Evolutionary conservation across 2,797 vertebrate genomes (phyloP).

Genomic region (Muraenolepis orangiensis): DNA sequence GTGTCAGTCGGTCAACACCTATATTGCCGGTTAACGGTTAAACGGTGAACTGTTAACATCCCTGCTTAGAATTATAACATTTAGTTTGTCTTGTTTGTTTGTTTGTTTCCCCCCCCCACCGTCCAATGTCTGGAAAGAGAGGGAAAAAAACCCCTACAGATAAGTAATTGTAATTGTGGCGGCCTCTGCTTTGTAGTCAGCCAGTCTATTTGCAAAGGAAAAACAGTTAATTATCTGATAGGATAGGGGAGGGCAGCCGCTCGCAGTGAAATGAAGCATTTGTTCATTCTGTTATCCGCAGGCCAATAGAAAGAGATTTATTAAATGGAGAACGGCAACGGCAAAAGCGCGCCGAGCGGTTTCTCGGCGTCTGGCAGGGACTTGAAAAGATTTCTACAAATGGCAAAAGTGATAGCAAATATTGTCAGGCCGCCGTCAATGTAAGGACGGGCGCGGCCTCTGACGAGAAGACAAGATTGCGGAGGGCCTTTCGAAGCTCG

Average conservation of each 20-base stretch:
- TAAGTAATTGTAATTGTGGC: conserved; percentile 71
- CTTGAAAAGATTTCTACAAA: conserved; percentile 59
- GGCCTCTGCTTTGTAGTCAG: conserved; percentile 65
- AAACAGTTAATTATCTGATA: conserved; percentile 86
- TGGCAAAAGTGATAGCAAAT: conserved; percentile 56
- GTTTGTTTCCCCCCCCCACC: conserved; percentile 36
- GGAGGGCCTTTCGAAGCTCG: conserved; percentile 11
- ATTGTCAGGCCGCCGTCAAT: conserved; percentile 42
- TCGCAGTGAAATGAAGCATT: conserved; percentile 71
- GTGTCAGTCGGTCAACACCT: too few species aligned
- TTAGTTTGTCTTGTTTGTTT: conserved; percentile 65
- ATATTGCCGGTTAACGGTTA: too few species aligned
- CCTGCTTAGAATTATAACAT: conserved; percentile 58
- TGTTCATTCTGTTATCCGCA: conserved; percentile 78
- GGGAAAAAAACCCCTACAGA: conserved; percentile 53
- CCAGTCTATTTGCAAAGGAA: conserved; percentile 71
- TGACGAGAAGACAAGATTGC: conserved; percentile 8
- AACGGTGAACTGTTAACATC: too few species aligned
- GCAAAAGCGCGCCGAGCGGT: conserved; percentile 69
- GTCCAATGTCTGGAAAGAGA: conserved; percentile 38
- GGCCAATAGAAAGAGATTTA: conserved; percentile 68
- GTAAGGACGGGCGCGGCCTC: conserved; percentile 30
- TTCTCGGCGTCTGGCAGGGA: conserved; percentile 57
- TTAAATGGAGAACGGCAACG: conserved; percentile 73
- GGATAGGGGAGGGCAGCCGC: conserved; percentile 74